A percentile compares a stretch with the other conserved stretches of the same genome.
Conservation (phyloP, 35 echinoderm and acorn worm genomes). For the Ophioderma brevispina region DNA sequence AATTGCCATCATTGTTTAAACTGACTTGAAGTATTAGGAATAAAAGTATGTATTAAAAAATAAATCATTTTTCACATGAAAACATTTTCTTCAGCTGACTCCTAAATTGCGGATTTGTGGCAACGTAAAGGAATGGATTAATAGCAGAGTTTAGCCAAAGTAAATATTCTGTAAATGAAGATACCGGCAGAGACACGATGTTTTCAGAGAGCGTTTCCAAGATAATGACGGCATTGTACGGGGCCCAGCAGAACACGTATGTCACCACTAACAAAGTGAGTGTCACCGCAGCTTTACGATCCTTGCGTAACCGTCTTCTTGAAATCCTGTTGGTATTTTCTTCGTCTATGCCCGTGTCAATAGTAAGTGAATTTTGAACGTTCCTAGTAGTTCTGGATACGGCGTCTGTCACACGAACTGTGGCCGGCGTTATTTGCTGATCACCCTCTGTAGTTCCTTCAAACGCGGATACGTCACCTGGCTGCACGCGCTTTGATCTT, state of each 20-base stretch:
- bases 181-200: neutral
- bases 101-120: neutral
- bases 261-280: too few relatives aligned
- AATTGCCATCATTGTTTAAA: too few relatives aligned
- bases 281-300: neutral
- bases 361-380: neutral
- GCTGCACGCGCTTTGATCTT: neutral
- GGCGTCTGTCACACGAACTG: neutral
- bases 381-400: neutral
- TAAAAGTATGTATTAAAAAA: too few relatives aligned
- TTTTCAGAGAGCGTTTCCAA: neutral
- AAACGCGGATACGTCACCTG: neutral
- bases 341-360: neutral
- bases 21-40: too few relatives aligned
- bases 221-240: neutral
- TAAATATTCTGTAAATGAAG: neutral
- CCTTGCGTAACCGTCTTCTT: neutral
- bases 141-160: neutral
- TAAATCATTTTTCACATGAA: too few relatives aligned
- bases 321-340: neutral
- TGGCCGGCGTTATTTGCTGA: neutral
- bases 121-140: neutral
- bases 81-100: neutral
- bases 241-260: neutral
- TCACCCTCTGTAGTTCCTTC: neutral